Base-by-base conservation (phyloP, 1,140 invertebrate genomes). In the Diorhabda elongata region DNA sequence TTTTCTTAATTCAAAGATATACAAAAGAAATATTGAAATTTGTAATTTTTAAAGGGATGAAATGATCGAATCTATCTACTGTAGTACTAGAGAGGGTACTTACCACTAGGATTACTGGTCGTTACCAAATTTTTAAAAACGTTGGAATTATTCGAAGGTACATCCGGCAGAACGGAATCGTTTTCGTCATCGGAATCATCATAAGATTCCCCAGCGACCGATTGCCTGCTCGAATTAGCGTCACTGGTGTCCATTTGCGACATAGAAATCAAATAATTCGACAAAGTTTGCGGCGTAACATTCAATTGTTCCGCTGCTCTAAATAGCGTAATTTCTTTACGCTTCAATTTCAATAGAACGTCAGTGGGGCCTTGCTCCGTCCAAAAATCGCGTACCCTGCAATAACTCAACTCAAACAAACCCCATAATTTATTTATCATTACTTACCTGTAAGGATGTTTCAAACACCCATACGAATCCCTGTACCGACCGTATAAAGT, bases 381-480 rank as follows among this genome's bases (percentile, higher is more conserved):
- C 90, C 90, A 92, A 80, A 91, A 91, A 74, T 91, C 90, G 68
- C 89, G 83, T n/a, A 90, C 88, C 79, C 89, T 91, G 64, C n/a
- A 71, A 74, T 5, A 56, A 56, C 41, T 44, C 0, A 45, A 63
- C 8, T n/a, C 42, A 4, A 65, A 41, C 6, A 60, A 60, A 60
- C 26, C 59, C 26, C 26, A 26, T 26, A 26, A 52, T 3, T 52
- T 6, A 52, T 52, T 52, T 4, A 4, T 52, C 6, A 52, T 43
- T 66, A 72, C 76, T 81, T 81, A 91, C 90, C 90, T 87, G 76
- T 91, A 92, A 8, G 91, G 90, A 76, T 89, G 85, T 82, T 94
- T 94, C 67, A 94, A 87, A 79, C 92, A 95, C 26, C 93, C 93
- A 79, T 93, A 94, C 47, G 91, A 91, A 81, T 95, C 93, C 5